Conservation (phyloP, 2,797 vertebrate genomes). For the Halcyon leucocephala region DNA sequence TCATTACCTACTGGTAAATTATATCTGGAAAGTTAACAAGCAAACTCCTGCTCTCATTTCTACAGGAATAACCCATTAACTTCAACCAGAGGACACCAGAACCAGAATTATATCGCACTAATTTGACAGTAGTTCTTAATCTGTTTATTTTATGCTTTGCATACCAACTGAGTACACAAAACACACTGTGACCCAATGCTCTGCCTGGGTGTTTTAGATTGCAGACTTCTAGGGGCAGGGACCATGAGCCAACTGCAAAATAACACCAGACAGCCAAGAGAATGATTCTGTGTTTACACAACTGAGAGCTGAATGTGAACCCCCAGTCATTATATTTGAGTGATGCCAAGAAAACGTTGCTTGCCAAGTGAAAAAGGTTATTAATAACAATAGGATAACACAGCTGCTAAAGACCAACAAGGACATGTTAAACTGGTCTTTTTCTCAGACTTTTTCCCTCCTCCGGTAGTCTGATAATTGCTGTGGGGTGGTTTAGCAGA, state of each 20-base stretch:
- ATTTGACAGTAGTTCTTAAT: not conserved
- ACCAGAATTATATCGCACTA: not conserved
- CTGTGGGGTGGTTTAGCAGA: constrained; percentile 21
- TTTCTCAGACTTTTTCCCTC: constrained; percentile 26
- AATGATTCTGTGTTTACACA: constrained; percentile 50
- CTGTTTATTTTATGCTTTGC: constrained; percentile 1
- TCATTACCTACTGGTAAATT: not conserved
- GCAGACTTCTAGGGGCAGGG: constrained; percentile 8
- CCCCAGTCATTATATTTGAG: constrained; percentile 6
- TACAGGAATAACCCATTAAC: not conserved
- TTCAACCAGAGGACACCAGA: not conserved
- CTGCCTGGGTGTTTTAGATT: constrained; percentile 20
- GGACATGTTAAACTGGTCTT: not conserved
- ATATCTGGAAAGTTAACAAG: not conserved
- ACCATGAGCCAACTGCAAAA: constrained; percentile 43
- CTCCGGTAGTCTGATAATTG: not conserved
- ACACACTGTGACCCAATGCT: not conserved
- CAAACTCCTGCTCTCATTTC: not conserved
- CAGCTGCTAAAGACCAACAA: constrained; percentile 39
- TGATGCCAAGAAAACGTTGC: constrained; percentile 49
- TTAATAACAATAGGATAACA: constrained; percentile 41
- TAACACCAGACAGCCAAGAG: constrained; percentile 17
- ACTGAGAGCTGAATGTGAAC: constrained; percentile 41
- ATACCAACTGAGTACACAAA: not conserved
- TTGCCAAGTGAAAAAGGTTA: constrained; percentile 41